Evolutionary conservation across 2,113 vertebrate genomes (phyloP).

Genomic region (Barnardius zonarius): DNA sequence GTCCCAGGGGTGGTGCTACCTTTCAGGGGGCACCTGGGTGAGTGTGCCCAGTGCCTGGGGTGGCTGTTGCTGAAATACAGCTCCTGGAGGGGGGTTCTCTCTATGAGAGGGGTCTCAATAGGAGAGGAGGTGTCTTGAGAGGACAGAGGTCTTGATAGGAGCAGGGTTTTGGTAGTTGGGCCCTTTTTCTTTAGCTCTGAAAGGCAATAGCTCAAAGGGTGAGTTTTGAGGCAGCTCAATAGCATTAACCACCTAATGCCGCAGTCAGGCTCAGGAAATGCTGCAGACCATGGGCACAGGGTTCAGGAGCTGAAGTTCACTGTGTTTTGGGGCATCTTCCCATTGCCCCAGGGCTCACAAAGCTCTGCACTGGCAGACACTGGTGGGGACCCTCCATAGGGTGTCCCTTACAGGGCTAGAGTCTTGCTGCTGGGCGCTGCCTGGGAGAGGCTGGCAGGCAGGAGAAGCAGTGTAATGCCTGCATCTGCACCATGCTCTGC

Average conservation of each 20-base stretch:
- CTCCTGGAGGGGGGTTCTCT: neutral
- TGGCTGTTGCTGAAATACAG: neutral
- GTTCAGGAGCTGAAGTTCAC: neutral
- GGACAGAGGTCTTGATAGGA: neutral
- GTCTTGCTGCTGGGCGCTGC: neutral
- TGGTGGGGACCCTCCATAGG: neutral
- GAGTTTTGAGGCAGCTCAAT: neutral
- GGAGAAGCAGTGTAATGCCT: neutral
- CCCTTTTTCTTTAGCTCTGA: neutral
- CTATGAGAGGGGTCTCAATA: neutral
- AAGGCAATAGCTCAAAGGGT: rapidly evolving
- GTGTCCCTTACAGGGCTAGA: rapidly evolving
- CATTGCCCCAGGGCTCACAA: rapidly evolving
- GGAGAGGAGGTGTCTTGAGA: neutral
- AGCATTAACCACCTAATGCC: neutral
- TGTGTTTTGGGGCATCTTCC: neutral
- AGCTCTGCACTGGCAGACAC: neutral
- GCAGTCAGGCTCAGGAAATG: neutral
- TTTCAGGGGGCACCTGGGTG: no score
- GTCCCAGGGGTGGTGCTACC: rapidly evolving
- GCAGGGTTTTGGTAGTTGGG: rapidly evolving
- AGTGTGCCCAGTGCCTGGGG: neutral
- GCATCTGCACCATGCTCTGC: neutral
- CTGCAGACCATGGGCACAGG: neutral
- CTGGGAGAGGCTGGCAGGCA: neutral